Evolutionary conservation across 2,888 invertebrate genomes (phyloP).

Genomic region (Molorchus minor): DNA sequence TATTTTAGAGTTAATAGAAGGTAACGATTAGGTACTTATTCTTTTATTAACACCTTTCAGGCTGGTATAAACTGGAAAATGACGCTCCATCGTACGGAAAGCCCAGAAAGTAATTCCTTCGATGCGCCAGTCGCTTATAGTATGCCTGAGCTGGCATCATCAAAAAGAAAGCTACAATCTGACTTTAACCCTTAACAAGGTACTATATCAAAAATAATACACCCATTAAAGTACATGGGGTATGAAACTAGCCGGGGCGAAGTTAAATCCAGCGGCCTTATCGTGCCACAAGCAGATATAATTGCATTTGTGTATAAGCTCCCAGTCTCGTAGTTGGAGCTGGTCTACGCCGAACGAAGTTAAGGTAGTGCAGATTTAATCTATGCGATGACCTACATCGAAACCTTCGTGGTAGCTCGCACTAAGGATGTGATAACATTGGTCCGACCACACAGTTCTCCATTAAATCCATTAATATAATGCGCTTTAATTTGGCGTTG

Average conservation of each 20-base stretch:
- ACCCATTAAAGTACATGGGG: constrained; percentile 2
- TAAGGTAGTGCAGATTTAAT: constrained; percentile 17
- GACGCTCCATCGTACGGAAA: no score
- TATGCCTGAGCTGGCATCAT: no score
- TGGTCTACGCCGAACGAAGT: background rate
- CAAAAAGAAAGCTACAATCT: no score
- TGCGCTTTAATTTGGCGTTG: constrained; percentile 19
- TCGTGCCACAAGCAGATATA: background rate
- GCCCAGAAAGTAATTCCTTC: no score
- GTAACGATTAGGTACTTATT: no score
- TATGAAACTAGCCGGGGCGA: constrained; percentile 5
- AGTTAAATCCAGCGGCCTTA: constrained; percentile 4
- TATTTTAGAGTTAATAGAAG: no score
- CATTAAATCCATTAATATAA: constrained; percentile 25
- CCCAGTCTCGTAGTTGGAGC: background rate
- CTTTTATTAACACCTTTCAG: no score
- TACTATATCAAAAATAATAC: constrained; percentile 1
- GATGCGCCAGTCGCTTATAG: no score
- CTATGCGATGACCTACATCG: constrained; percentile 23
- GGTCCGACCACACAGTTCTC: constrained; percentile 13
- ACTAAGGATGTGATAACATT: constrained; percentile 26
- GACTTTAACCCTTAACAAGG: background rate
- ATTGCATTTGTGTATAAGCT: constrained; percentile 5
- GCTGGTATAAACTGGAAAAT: no score
- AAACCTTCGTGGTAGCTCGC: constrained; percentile 15